Base-by-base conservation (phyloP, 2,113 vertebrate genomes). In the Psammodynastes pulverulentus region DNA sequence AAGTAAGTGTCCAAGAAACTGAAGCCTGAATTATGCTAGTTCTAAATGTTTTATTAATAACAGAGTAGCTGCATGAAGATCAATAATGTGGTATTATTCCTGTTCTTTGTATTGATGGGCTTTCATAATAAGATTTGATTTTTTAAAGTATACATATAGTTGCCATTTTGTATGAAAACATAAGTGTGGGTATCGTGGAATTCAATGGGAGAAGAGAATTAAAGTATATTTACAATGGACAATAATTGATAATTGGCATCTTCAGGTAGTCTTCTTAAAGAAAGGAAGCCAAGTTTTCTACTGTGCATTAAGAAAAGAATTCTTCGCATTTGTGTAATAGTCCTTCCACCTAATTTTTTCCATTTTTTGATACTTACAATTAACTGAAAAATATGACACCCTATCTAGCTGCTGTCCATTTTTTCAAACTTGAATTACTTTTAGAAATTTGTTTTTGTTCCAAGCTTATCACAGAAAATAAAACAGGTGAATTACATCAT, bases 1-100 rank as follows among this genome's bases (percentile, higher is more conserved):
- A 99, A 97, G 99, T 99, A 97, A 98, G 99, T 98, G 95, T 92
- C 48, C 89, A 72, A 86, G 48, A 88, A 62, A 62, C 48, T 87
- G 62, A 12, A 52, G 45, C 34, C 92, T 90, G 48, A 53, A 53
- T 93, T 13, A 91, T 43, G 24, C 3, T 86, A 79, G 7, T 79
- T 43, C 34, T 43, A 79, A 79, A n/a, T 6, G 29, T 24, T 84
- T 86, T 92, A 49, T 91, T 93, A 67, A 58, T 53, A 72, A 19
- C 3, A n/a, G 89, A 56, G 52, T 94, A 89, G 88, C 87, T 92
- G 84, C 92, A 10, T 67, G 94, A 95, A 46, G 23, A 17, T 62
- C 39, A 62, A 45, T 46, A 26, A 46, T 29, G 8, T 58, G 53
- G 9, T 45, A 21, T 19, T 39, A 29, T 26, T 67, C 2, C 19